phyloP scores from a whole-genome alignment of 2,113 vertebrate genomes.

The Cryptomyrus ogoouensis region DNA sequence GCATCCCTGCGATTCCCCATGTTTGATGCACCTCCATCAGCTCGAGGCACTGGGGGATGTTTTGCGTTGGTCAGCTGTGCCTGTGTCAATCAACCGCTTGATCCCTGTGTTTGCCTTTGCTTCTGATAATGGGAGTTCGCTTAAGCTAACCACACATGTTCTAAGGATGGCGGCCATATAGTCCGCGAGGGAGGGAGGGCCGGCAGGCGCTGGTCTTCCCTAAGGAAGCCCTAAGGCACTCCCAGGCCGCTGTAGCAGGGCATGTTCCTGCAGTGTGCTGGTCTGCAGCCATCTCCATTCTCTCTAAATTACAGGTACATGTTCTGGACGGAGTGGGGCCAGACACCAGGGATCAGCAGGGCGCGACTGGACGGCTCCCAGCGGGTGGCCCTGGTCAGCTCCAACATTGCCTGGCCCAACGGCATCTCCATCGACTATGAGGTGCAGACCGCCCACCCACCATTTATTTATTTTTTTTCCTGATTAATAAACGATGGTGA shows the following conservation, averaged over 20 bases:
- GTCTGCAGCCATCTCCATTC: not conserved
- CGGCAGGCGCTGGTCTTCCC: not conserved
- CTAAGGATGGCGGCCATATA: not conserved
- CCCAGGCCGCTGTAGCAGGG: not conserved
- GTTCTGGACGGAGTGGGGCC: constrained; percentile 98
- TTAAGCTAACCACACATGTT: not conserved
- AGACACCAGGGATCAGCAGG: constrained; percentile 86
- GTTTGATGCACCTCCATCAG: not conserved
- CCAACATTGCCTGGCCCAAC: constrained; percentile 88
- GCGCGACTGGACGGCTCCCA: constrained; percentile 88
- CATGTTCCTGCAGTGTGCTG: not conserved
- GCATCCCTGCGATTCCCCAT: not conserved
- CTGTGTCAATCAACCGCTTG: not conserved
- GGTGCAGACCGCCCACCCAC: constrained; percentile 56
- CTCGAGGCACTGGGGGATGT: not conserved
- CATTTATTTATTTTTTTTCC: constrained; percentile 40
- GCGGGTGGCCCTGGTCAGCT: constrained; percentile 82
- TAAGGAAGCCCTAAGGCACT: not conserved
- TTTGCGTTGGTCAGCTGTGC: not conserved
- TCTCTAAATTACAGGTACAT: constrained; percentile 67
- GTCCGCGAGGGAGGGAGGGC: not conserved
- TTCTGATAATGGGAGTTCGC: not conserved
- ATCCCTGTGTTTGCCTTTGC: not conserved
- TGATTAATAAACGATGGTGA: constrained; percentile 49
- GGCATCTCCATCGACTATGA: constrained; percentile 95